Percentiles rank a stretch among this genome's conserved stretches.
Conservation (phyloP, 1,140 invertebrate species). For the Charaxes varanes region DNA sequence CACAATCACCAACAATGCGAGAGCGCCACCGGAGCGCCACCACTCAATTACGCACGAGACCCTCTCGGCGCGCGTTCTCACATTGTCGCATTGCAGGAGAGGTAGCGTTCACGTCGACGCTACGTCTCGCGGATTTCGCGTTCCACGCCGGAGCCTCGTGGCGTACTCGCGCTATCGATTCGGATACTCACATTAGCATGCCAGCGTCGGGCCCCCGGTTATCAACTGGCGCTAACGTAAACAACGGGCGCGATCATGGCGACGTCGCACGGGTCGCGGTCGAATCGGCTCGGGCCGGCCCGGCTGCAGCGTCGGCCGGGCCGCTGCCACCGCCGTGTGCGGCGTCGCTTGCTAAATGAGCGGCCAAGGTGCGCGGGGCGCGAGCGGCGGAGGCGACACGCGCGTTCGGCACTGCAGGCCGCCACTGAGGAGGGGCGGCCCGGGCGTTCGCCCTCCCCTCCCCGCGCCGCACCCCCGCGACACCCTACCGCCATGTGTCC, state of each 20-base stretch:
- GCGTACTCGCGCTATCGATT: slow-evolving; percentile 32
- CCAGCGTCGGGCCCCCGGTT: slow-evolving; percentile 57
- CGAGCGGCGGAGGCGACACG: slow-evolving; percentile 65
- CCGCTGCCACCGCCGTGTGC: slow-evolving; percentile 52
- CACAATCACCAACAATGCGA: slow-evolving; percentile 31
- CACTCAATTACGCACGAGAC: slow-evolving; percentile 39
- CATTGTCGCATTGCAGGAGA: slow-evolving; percentile 64
- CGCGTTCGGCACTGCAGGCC: slow-evolving; percentile 66
- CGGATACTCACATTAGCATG: slow-evolving; percentile 69
- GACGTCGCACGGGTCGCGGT: slow-evolving; percentile 50
- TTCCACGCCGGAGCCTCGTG: slow-evolving; percentile 23
- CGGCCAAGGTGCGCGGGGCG: slow-evolving; percentile 48
- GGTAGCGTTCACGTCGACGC: slow-evolving; percentile 14
- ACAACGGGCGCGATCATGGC: slow-evolving; percentile 57
- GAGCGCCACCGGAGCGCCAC: slow-evolving; percentile 9
- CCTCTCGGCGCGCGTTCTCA: slow-evolving; percentile 32
- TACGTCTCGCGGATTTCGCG: slow-evolving; percentile 29
- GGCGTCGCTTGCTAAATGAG: slow-evolving; percentile 64
- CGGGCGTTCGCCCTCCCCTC: slow-evolving; percentile 38
- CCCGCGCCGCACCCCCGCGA: slow-evolving; percentile 29
- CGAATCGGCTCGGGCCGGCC: slow-evolving; percentile 46
- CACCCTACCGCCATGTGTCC: slow-evolving; percentile 56
- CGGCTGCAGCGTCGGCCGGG: slow-evolving; percentile 52
- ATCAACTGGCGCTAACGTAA: slow-evolving; percentile 66
- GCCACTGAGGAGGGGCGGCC: slow-evolving; percentile 69